Base-by-base conservation (phyloP, 2,888 invertebrate genomes). In the Patella depressa region DNA sequence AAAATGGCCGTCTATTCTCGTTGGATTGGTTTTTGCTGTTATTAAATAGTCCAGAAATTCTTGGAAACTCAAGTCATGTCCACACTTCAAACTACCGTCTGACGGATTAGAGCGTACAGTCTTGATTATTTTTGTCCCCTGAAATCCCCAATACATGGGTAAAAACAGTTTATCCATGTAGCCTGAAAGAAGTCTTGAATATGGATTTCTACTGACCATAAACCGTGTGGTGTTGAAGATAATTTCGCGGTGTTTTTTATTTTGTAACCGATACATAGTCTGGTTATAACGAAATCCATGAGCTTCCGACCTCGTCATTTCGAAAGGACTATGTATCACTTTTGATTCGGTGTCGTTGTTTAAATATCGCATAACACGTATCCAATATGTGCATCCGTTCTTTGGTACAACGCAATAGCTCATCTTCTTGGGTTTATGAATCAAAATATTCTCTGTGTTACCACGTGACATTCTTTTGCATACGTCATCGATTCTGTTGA, bases 91-190 rank as follows among this genome's bases (percentile, higher is more conserved):
- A 14, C 82, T 80, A 9, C 19, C 3, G 0, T 12, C 14, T 2
- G 77, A 71, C 3, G 80, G 57, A 15, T 80, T 72, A 53, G 15
- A 19, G 4, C 82, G 77, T 4, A 69, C 65, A 7, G 45, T 19
- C 53, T 71, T 74, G 12, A 83, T 71, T 14, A 85, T 82, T 4
- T 70, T 70, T 53, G 34, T 76, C 3, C 84, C 83, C 71, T 82
- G 81, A 7, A 80, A 72, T 9, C 59, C 34, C 87, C 86, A 87
- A 74, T 86, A 87, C 70, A 85, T 84, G 14, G 86, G 86, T 14
- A 87, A 80, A 24, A 83, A 77, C 1, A 86, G 74, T 74, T 87
- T 87, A 76, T 87, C 86, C 59, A 87, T 79, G 72, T 85, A 87
- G 1, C 83, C 84, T 15, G 86, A 85, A 81, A 85, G 84, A 17